These are phyloP conservation scores for Zoanthus gigantus DNA, from an alignment of 92 coral and sea anemone genomes.

Conservation along the genomic window DNA sequence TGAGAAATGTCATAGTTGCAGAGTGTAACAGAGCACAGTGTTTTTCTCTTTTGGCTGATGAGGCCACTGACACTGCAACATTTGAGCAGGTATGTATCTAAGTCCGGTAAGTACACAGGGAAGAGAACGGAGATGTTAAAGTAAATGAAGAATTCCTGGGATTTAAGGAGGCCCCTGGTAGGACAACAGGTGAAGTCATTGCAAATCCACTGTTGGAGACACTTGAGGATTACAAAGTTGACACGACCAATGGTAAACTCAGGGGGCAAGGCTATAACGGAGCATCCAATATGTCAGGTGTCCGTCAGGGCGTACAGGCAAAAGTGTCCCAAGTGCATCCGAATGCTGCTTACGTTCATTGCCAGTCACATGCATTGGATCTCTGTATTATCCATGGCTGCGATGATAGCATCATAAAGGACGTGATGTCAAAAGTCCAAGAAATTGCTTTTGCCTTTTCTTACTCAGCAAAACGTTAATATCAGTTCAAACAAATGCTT, in stretches of 20 bases:
- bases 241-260: slow-evolving; percentile 39
- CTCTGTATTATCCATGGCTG: slow-evolving; percentile 36
- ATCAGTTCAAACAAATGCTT: slow-evolving; percentile 37
- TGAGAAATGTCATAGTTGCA: slow-evolving; percentile 39
- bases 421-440: slow-evolving; percentile 38
- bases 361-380: slow-evolving; percentile 44
- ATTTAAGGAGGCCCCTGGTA: slow-evolving; percentile 39
- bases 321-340: slow-evolving; percentile 39
- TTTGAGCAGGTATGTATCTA: slow-evolving; percentile 13
- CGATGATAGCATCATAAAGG: slow-evolving; percentile 22
- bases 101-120: slow-evolving; percentile 38
- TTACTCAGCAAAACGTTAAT: background rate
- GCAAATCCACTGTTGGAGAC: slow-evolving; percentile 40
- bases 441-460: slow-evolving; percentile 21
- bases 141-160: slow-evolving; percentile 37
- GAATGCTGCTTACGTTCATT: background rate
- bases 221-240: slow-evolving; percentile 33
- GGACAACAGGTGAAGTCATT: slow-evolving; percentile 35
- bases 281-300: slow-evolving; percentile 27
- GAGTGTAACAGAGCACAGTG: slow-evolving; percentile 35
- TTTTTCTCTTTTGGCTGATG: slow-evolving; percentile 29
- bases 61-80: too few species aligned
- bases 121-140: slow-evolving; percentile 37
- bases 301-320: slow-evolving; percentile 9
- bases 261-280: slow-evolving; percentile 16